Base-by-base conservation (phyloP, 53 echinoderm and acorn worm genomes). In the Echinometra lucunter region DNA sequence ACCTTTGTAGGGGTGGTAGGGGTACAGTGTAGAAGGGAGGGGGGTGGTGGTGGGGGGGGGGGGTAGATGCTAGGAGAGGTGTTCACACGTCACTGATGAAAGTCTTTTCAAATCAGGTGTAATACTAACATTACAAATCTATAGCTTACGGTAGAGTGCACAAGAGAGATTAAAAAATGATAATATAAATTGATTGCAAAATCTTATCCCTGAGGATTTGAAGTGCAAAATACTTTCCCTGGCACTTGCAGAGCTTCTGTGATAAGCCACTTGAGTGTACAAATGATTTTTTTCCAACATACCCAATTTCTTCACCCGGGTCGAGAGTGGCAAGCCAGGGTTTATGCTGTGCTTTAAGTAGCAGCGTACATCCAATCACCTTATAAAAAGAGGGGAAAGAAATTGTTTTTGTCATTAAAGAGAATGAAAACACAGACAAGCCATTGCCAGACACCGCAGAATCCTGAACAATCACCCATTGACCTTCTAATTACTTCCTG, bases 401-500 rank as follows among this genome's bases (percentile, higher is more conserved):
- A n/a, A 6, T 28, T 30, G 69, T 69, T 30, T 9, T 6, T 69
- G 69, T 28, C 69, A 2, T 69, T 21, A 82, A 45, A 82, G 17
- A 49, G 53, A 88, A 34, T 34, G 25, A 56, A 56, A 88, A 88
- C 49, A 88, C 89, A 58, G 89, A 89, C 89, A 85, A 85, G 12
- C 88, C 30, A 49, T 47, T 56, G 13, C 28, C 58, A 89, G 89
- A 89, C 89, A 89, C 89, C 89, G 60, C 89, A 89, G 60, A 89
- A 89, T 89, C 89, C 89, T 89, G 89, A 89, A 89, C 89, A 89
- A 89, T 89, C 91, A 66, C 74, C 78, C 92, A 75, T 92, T 92
- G 92, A 92, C 92, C 92, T 75, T 55, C 74, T 75, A 78, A 92
- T 45, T 92, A 92, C 92, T 92, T 92, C 92, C 92, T 92, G 92